Evolutionary conservation across 2,113 vertebrate genomes (phyloP).

Genomic region (Psephotus haematonotus): DNA sequence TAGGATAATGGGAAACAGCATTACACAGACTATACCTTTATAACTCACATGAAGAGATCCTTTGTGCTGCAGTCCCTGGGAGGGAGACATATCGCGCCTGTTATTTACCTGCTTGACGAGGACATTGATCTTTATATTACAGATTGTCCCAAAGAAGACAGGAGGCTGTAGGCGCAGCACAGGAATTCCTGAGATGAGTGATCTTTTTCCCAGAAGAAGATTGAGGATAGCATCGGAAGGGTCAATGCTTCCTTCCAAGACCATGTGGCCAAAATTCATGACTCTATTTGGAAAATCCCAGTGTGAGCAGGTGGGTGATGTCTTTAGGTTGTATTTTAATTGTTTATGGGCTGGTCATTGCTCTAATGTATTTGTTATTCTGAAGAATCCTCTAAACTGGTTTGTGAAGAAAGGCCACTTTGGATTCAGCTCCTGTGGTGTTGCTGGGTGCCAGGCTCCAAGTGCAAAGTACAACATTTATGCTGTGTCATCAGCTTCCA

Average conservation of each 20-base stretch:
- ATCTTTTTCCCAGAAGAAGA: not conserved
- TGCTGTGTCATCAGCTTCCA: conserved; percentile 61
- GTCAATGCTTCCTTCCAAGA: not conserved
- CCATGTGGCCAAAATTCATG: not conserved
- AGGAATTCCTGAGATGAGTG: not conserved
- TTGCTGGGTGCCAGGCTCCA: not conserved
- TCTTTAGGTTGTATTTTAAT: not conserved
- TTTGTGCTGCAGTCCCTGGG: not conserved
- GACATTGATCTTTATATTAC: not conserved
- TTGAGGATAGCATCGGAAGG: not conserved
- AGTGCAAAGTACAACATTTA: not conserved
- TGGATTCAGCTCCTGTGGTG: not conserved
- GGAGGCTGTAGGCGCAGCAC: not conserved
- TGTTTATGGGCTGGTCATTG: not conserved
- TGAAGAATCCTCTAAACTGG: not conserved
- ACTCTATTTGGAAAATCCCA: not conserved
- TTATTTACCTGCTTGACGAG: not conserved
- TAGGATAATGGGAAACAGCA: not conserved
- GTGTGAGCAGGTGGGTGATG: not conserved
- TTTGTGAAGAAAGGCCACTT: not conserved
- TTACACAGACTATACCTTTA: not conserved
- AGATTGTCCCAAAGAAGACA: not conserved
- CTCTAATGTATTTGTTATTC: not conserved
- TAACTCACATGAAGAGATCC: not conserved
- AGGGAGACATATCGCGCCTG: not conserved